Base-by-base conservation (phyloP, 2,888 invertebrate species). In the Drosophila paracracens region DNA sequence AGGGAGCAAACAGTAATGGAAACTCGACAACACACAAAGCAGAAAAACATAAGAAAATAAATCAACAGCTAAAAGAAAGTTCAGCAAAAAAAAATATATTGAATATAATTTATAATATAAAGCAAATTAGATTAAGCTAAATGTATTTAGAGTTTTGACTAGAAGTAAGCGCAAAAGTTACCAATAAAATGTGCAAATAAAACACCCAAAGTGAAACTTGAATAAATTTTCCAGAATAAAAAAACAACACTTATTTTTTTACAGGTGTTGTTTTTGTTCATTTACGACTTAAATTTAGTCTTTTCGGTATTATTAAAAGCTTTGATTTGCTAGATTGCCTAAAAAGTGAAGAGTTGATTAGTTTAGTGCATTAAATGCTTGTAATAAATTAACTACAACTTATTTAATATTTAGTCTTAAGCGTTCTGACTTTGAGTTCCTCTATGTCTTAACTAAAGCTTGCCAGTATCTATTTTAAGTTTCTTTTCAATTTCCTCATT, bases 81-180 rank as follows among this genome's bases (percentile, higher is more conserved):
- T 52, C 66, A 66, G 36, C 36, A 53, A 38, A 53, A 53, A 53
- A 27, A 11, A 33, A 40, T 61, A 54, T 52, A 33, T 72, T 38
- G 43, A 54, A 54, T 43, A 33, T 38, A 46, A 53, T 35, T 48
- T 35, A 46, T 27, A 58, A 60, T 31, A 62, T 33, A 59, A 52
- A 61, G 18, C 33, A 72, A 80, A 61, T 56, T 86, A 86, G 74
- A 73, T 62, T 86, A 87, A 87, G 87, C 77, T 87, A 84, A 88
- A 85, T 85, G 88, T 89, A 88, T 88, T 82, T 89, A 88, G 88
- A 83, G 82, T 89, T 88, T 88, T 88, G 84, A 81, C 73, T 88
- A 86, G 79, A 71, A 76, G 50, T 83, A 75, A 76, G 74, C 68
- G 63, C 72, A 74, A 71, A 76, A 36, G 72, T 60, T 51, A 67